These are phyloP conservation scores for Lasioglossum vierecki DNA, from an alignment of 2,888 invertebrate species.

Conservation along the genomic window DNA sequence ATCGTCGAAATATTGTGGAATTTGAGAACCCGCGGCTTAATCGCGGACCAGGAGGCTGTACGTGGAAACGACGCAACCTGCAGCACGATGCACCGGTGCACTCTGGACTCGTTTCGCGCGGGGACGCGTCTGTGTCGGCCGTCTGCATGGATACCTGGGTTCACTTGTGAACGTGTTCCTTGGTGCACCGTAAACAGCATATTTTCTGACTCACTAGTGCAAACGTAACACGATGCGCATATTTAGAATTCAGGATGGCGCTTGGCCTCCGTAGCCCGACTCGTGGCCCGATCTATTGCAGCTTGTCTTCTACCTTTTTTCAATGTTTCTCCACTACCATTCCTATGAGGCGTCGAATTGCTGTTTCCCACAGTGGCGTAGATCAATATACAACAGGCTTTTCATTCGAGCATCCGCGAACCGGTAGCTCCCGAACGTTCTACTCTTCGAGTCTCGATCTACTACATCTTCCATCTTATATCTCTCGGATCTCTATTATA, in stretches of 20 bases:
- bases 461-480: neutral
- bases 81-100: conserved; percentile 19
- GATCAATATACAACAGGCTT: conserved; percentile 13
- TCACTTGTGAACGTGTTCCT: conserved; percentile 39
- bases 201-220: conserved; percentile 78
- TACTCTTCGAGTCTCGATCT: neutral
- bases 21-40: conserved; percentile 24
- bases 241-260: conserved; percentile 74
- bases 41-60: conserved; percentile 26
- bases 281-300: conserved; percentile 16
- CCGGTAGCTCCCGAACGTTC: neutral
- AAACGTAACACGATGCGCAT: conserved; percentile 74
- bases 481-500: neutral
- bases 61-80: conserved; percentile 29
- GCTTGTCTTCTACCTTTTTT: neutral
- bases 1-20: neutral
- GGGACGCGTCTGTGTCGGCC: conserved; percentile 28
- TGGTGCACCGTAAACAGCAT: conserved; percentile 73
- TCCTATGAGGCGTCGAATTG: conserved; percentile 54
- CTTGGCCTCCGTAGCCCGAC: conserved; percentile 15
- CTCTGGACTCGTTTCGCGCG: conserved; percentile 25
- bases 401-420: neutral
- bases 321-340: conserved; percentile 16
- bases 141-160: conserved; percentile 19
- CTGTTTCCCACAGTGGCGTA: conserved; percentile 29